Evolutionary conservation across 1,140 invertebrate genomes (phyloP).

Genomic region (fruit fly (Drosophila melanogaster)): DNA sequence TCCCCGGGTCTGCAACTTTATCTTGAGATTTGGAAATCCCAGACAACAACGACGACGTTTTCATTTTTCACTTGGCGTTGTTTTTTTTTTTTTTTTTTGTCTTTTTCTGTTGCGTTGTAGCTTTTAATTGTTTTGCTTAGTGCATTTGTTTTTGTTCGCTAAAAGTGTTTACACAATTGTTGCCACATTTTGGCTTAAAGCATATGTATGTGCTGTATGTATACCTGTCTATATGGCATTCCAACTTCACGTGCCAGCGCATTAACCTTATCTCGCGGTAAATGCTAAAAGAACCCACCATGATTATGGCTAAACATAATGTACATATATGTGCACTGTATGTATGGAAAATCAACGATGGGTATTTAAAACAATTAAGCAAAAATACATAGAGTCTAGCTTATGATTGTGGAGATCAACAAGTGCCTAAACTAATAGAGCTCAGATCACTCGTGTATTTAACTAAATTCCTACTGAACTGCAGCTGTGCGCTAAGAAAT

Average conservation of each 20-base stretch:
- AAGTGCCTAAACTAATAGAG: too few species aligned
- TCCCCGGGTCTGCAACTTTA: neutral
- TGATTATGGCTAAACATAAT: neutral
- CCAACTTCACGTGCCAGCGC: conserved; percentile 23
- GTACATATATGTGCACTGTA: neutral
- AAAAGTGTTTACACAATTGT: conserved; percentile 52
- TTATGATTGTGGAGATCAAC: too few species aligned
- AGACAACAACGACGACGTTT: conserved; percentile 18
- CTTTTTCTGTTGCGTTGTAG: conserved; percentile 19
- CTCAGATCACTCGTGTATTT: too few species aligned
- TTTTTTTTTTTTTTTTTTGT: conserved; percentile 14
- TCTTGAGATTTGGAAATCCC: conserved; percentile 27
- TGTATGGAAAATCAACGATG: too few species aligned
- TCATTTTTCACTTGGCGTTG: conserved; percentile 11
- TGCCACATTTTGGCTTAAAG: conserved; percentile 36
- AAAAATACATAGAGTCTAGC: too few species aligned
- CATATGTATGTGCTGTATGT: conserved; percentile 4
- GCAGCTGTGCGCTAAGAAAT: too few species aligned
- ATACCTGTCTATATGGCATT: neutral
- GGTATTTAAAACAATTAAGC: too few species aligned
- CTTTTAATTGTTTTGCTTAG: conserved; percentile 47
- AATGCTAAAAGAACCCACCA: conserved; percentile 5
- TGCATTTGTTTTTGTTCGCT: conserved; percentile 27
- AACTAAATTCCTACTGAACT: too few species aligned
- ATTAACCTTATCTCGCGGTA: conserved; percentile 40